phyloP scores from a whole-genome alignment of 2,888 invertebrate genomes.

The Philopedon plagiatum region DNA sequence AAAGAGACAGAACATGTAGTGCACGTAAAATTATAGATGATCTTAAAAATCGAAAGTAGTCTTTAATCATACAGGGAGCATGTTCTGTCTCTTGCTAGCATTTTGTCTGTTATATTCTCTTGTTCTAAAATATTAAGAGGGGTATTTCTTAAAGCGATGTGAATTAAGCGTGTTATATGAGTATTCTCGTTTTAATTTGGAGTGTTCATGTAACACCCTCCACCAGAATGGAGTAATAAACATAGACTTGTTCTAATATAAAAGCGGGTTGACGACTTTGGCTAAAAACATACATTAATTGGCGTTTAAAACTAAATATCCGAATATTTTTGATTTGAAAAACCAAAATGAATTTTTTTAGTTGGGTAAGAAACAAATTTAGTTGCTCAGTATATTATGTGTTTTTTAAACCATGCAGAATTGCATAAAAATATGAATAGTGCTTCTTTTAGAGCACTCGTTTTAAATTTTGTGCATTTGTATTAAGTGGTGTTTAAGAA shows the following conservation, averaged over 20 bases:
- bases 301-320: background rate
- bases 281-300: constrained; percentile 16
- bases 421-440: no score
- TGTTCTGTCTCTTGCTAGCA: constrained; percentile 17
- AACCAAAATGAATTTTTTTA: constrained; percentile 36
- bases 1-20: constrained; percentile 2
- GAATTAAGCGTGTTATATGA: constrained; percentile 13
- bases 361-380: constrained; percentile 34
- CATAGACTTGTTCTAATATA: constrained; percentile 20
- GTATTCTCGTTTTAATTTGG: constrained; percentile 2
- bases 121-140: background rate
- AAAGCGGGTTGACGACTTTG: constrained; percentile 13
- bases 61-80: constrained; percentile 16
- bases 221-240: constrained; percentile 1
- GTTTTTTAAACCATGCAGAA: no score
- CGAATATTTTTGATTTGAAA: background rate
- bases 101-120: background rate
- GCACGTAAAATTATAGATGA: constrained; percentile 8
- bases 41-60: constrained; percentile 19
- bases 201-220: constrained; percentile 21
- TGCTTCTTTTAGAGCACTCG: no score
- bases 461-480: no score
- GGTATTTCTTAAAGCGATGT: background rate
- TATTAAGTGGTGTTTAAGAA: no score
- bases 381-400: background rate